phyloP scores from a whole-genome alignment of 92 coral and sea anemone genomes.

The Phenganax marumi region DNA sequence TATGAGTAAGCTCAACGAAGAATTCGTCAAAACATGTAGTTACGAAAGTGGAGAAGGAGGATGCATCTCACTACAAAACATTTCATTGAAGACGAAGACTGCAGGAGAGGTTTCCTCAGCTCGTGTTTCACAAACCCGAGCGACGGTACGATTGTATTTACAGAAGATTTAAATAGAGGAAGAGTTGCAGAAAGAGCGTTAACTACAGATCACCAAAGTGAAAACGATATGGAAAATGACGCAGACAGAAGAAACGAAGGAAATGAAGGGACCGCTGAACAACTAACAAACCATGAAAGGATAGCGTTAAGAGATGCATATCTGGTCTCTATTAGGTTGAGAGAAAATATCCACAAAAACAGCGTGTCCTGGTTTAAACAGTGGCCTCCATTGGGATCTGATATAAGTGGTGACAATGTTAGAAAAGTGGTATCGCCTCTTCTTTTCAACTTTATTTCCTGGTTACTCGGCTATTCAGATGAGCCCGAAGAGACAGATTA shows the following conservation, averaged over 20 bases:
- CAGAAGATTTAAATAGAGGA: conserved; percentile 35
- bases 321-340: conserved; percentile 36
- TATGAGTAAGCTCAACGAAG: conserved; percentile 26
- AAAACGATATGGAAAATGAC: neutral
- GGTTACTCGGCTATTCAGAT: too few species aligned
- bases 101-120: conserved; percentile 44
- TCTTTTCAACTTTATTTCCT: conserved; percentile 54
- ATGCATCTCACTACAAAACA: too few species aligned
- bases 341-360: conserved; percentile 9
- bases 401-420: conserved; percentile 49
- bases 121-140: conserved; percentile 50
- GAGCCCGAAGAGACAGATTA: conserved; percentile 40
- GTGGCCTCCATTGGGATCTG: too few species aligned
- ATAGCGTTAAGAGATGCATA: conserved; percentile 43
- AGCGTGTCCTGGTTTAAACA: conserved; percentile 40
- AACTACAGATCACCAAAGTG: neutral
- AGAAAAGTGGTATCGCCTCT: conserved; percentile 53
- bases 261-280: neutral
- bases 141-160: conserved; percentile 32
- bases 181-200: neutral
- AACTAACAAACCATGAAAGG: neutral
- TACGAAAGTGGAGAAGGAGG: conserved; percentile 33
- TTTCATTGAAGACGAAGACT: too few species aligned
- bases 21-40: conserved; percentile 55
- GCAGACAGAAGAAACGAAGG: neutral